phyloP scores from a whole-genome alignment of 2,888 invertebrate species.

The Acanthoscelides obtectus region DNA sequence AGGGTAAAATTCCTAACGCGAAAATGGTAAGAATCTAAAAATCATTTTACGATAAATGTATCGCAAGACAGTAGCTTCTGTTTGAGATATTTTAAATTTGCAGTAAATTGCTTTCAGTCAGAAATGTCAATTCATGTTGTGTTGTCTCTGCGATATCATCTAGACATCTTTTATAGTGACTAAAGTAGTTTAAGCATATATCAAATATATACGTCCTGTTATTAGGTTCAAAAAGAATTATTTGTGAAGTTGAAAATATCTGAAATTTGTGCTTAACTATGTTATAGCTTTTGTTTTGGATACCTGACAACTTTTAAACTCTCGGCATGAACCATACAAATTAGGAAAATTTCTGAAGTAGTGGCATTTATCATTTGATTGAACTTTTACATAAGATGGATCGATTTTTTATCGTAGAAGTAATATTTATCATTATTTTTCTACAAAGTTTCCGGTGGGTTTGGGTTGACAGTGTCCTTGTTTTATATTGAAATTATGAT shows the following conservation, averaged over 20 bases:
- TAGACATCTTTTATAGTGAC: not conserved
- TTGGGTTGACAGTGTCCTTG: not conserved
- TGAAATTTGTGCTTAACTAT: not conserved
- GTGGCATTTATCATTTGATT: too few relatives aligned
- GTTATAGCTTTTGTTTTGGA: not conserved
- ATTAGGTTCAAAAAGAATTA: not conserved
- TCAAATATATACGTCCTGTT: not conserved
- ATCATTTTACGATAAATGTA: too few relatives aligned
- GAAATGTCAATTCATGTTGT: not conserved
- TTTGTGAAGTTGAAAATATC: not conserved
- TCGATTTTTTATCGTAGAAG: too few relatives aligned
- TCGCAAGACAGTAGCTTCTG: too few relatives aligned
- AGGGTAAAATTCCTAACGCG: not conserved
- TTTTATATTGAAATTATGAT: conserved; percentile 14
- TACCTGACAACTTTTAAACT: not conserved
- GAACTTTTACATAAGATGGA: too few relatives aligned
- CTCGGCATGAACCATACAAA: not conserved
- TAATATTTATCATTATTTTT: too few relatives aligned
- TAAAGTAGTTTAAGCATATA: not conserved
- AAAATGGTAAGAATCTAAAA: too few relatives aligned
- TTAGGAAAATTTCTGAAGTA: too few relatives aligned
- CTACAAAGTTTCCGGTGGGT: not conserved
- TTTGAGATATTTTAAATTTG: too few relatives aligned
- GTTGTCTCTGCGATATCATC: not conserved
- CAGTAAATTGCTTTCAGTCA: not conserved